These are phyloP conservation scores for Mesocricetus auratus DNA, from an alignment of 2,113 vertebrate species.

Conservation along the genomic window DNA sequence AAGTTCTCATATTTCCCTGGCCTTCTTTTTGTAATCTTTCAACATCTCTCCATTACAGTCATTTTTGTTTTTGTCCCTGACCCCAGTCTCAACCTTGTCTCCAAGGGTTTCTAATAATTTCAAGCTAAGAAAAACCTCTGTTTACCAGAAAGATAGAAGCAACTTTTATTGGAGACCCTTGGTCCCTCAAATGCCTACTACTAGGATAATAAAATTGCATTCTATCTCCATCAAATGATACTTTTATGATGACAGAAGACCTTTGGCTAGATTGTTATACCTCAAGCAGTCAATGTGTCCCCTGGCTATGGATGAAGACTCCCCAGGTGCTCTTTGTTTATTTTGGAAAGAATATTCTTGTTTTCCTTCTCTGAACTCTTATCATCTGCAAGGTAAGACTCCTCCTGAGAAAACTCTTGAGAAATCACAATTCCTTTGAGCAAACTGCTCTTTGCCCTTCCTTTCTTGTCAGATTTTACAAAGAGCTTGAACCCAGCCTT, in stretches of 20 bases:
- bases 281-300: neutral
- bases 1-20: neutral
- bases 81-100: neutral
- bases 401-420: neutral
- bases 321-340: neutral
- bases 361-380: neutral
- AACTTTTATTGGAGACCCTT: neutral
- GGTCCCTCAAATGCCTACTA: neutral
- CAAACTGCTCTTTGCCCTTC: rapidly evolving
- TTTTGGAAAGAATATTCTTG: neutral
- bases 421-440: neutral
- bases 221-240: neutral
- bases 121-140: neutral
- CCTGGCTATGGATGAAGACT: neutral
- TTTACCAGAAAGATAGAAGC: neutral
- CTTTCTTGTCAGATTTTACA: neutral
- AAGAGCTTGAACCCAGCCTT: neutral
- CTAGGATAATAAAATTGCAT: constrained; percentile 5
- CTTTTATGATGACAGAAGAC: neutral
- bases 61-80: neutral
- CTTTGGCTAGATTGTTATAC: neutral
- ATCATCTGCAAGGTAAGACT: neutral
- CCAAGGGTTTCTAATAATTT: neutral
- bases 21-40: neutral
- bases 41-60: neutral